Evolutionary conservation across 2,113 vertebrate species (phyloP).

Genomic region (Glaucidium brasilianum): DNA sequence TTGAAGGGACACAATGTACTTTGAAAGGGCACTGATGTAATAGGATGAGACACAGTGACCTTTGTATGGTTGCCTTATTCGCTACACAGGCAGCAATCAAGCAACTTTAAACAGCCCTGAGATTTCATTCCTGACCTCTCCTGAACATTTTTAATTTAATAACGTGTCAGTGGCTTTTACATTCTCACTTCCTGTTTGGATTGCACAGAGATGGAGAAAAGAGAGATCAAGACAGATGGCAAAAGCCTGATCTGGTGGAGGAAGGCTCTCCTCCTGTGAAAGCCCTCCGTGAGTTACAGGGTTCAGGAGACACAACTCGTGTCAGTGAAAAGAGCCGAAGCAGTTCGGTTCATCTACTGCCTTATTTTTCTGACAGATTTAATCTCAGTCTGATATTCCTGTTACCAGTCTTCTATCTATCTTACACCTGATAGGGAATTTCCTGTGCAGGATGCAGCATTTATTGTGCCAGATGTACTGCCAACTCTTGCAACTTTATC

Average conservation of each 20-base stretch:
- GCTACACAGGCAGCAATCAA: slow-evolving; percentile 56
- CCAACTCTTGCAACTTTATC: not conserved
- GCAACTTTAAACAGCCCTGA: slow-evolving; percentile 54
- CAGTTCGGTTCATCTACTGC: not conserved
- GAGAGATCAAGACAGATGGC: not conserved
- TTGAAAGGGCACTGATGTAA: slow-evolving; percentile 67
- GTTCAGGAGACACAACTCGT: not conserved
- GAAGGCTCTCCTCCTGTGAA: not conserved
- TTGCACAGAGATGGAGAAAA: not conserved
- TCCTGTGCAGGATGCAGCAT: not conserved
- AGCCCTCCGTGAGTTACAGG: not conserved
- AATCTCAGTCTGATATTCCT: not conserved
- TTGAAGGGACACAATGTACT: slow-evolving; percentile 65
- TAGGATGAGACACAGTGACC: slow-evolving; percentile 61
- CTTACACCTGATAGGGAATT: not conserved
- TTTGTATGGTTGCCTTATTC: slow-evolving; percentile 60
- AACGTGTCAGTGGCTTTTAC: slow-evolving; percentile 48
- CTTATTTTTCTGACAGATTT: not conserved
- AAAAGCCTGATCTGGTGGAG: not conserved
- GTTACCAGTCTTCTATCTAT: not conserved
- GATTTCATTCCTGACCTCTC: slow-evolving; percentile 55
- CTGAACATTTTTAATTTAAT: slow-evolving; percentile 57
- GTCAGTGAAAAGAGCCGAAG: not conserved
- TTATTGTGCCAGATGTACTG: not conserved
- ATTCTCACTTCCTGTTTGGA: slow-evolving; percentile 6